phyloP scores from a whole-genome alignment of 2,797 vertebrate genomes.

The Martes flavigula region DNA sequence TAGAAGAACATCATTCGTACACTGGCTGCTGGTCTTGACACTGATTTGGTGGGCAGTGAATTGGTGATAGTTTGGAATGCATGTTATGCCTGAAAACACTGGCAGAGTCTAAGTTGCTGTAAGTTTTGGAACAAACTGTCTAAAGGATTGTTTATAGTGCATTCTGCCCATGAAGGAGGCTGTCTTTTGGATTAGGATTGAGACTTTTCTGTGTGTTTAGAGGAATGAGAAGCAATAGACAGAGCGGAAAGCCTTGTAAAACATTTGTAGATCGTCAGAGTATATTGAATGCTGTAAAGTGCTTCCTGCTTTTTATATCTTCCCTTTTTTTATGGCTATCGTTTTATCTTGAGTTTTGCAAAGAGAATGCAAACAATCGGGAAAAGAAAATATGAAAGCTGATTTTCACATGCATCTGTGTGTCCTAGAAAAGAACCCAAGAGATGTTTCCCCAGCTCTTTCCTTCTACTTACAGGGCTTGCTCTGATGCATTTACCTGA shows the following conservation, averaged over 20 bases:
- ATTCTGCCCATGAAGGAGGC: background rate
- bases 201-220: background rate
- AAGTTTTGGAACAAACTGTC: background rate
- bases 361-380: background rate
- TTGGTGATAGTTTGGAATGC: constrained; percentile 41
- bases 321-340: background rate
- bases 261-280: background rate
- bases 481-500: background rate
- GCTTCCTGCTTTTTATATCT: constrained; percentile 52
- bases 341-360: background rate
- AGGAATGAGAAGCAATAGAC: constrained; percentile 35
- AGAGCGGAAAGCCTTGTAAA: constrained; percentile 37
- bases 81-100: background rate
- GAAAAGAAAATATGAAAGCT: background rate
- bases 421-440: background rate
- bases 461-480: fast-evolving
- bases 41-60: background rate
- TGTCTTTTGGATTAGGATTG: constrained; percentile 19
- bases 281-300: constrained; percentile 12
- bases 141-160: background rate
- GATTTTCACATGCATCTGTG: background rate
- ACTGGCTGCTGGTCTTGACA: background rate
- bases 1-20: background rate
- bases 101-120: background rate
- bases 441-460: background rate